Conservation (phyloP, 2,113 vertebrate species). For the Malurus melanocephalus region DNA sequence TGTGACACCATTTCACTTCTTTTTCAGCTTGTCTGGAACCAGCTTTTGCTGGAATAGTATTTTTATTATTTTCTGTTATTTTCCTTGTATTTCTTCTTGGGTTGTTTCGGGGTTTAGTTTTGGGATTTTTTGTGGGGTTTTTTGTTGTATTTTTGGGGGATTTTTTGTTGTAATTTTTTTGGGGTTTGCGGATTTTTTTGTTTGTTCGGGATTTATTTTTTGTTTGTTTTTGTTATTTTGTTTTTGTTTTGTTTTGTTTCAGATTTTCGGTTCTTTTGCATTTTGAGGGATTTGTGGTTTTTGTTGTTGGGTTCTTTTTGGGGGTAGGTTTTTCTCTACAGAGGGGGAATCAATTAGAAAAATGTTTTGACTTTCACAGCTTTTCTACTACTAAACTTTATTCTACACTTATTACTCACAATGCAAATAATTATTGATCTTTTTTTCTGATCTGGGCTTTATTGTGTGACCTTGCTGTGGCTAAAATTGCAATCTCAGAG, state of each 20-base stretch:
- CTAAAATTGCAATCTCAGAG: neutral
- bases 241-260: neutral
- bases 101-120: neutral
- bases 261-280: neutral
- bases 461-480: neutral
- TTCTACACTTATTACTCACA: neutral
- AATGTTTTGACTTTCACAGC: neutral
- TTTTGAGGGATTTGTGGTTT: neutral
- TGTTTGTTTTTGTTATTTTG: neutral
- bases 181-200: too few species aligned
- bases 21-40: neutral
- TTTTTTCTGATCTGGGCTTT: neutral
- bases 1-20: neutral
- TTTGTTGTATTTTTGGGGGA: too few species aligned
- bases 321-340: neutral
- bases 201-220: neutral
- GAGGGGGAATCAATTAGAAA: neutral
- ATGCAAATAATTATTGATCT: neutral
- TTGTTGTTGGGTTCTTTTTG: accelerated
- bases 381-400: neutral
- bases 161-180: too few species aligned
- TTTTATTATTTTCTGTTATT: neutral
- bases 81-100: neutral
- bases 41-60: neutral
- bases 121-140: too few species aligned